phyloP scores from a whole-genome alignment of 2,797 vertebrate genomes.

The Oophaga sylvatica region DNA sequence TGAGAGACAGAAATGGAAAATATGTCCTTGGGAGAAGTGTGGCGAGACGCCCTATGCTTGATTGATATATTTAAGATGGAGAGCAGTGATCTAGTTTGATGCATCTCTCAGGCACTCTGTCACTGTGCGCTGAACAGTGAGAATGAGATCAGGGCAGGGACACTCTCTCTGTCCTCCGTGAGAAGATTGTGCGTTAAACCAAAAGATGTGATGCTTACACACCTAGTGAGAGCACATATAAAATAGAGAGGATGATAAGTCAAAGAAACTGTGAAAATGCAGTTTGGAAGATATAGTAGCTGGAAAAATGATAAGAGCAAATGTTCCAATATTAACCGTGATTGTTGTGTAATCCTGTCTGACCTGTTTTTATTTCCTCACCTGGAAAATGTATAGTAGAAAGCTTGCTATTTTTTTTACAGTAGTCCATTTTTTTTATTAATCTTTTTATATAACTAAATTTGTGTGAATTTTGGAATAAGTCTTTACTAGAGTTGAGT shows the following conservation, averaged over 20 bases:
- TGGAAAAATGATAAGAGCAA: background rate
- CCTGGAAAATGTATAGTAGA: background rate
- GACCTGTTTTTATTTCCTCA: background rate
- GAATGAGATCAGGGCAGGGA: constrained; percentile 7
- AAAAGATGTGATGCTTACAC: background rate
- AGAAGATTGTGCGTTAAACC: constrained; percentile 18
- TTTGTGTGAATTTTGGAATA: too few species aligned
- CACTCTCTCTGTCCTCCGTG: background rate
- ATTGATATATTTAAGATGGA: constrained; percentile 32
- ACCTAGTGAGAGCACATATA: constrained; percentile 11
- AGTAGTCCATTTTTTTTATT: too few species aligned
- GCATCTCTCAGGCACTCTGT: constrained; percentile 17
- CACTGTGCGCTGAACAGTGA: constrained; percentile 5
- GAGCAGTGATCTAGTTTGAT: constrained; percentile 13
- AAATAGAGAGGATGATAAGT: background rate
- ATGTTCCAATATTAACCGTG: background rate
- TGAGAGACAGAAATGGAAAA: constrained; percentile 15
- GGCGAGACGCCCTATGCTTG: background rate
- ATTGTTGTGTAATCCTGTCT: background rate
- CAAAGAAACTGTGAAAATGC: background rate
- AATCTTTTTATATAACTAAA: too few species aligned
- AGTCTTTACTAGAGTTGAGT: too few species aligned
- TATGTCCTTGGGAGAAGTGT: constrained; percentile 24
- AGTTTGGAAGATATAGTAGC: background rate
- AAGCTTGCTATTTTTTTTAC: too few species aligned